Base-by-base conservation (phyloP, 2,113 vertebrate genomes). In the Sinocyclocheilus anophthalmus region DNA sequence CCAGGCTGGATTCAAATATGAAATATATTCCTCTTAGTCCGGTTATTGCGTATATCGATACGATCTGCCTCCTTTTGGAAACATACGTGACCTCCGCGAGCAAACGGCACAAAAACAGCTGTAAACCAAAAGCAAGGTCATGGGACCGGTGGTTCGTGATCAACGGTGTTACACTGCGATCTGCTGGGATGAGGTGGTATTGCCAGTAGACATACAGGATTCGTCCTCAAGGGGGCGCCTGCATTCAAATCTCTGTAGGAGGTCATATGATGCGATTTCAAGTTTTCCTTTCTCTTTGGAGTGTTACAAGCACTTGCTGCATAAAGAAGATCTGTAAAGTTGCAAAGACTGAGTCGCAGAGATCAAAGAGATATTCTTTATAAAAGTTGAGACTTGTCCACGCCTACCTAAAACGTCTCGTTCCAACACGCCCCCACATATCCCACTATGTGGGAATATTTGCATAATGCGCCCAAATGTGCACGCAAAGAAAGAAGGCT, bases 101-200 rank as follows among this genome's bases (percentile, higher is more conserved):
- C 63, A 30, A 24, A 16, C 16, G 18, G 18, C 3, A 55, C 26
- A 55, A 22, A 65, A 11, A 67, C 39, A 67, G 39, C 79, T 67
- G 61, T 50, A 48, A 50, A 14, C 65, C 26, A 48, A 83, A 70
- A 33, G 81, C 65, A 83, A 83, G 81, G 81, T 83, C 81, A 55
- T 13, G 13, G 65, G 26, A 83, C 48, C 20, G 4, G 1, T 10
- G 61, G 33, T 57, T 33, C 5, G 4, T 70, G 48, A 37, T 72
- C 4, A 7, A 39, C 18, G 7, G 81, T 39, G 81, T 55, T 37
- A 53, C 16, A 83, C 11, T n/a, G 65, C 16, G 11, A 22, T 57
- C 81, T 83, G 5, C 48, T 30, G 81, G 65, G 1, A 13, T 3
- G 18, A 72, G 10, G 16, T 3, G 5, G 30, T 9, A 20, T 39